Evolutionary conservation across 1,140 invertebrate species (phyloP), one percentile per base, ranked within the genome.

Genomic region (Pogonus chalceus): DNA sequence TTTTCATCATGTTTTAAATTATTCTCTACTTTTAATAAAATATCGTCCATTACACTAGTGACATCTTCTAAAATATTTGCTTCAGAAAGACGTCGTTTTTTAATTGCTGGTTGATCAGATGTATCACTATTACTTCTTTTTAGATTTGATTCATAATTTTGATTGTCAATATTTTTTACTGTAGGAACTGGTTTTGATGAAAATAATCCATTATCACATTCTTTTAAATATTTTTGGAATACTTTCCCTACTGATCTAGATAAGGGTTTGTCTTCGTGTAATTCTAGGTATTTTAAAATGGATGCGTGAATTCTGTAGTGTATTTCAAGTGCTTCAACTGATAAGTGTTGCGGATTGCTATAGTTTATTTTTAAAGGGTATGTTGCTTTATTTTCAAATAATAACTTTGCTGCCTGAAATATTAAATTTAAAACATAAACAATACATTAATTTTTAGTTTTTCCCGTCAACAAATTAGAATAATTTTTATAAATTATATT

Each of bases 241-340:
- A 65, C 60, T 39, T 63, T 60, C 2, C 67, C 68, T 7, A 69
- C 51, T 1, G 55, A 54, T 50, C 56, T 54, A 1, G 58, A 48
- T 18, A 69, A 65, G 9, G 58, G 52, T 64, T 78, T 76, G 35
- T 73, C 69, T 54, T 72, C 68, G 49, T 85, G 79, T 56, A 83
- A 79, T 62, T 92, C 83, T 24, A 95, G 71, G 67, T 84, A 87
- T 69, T 95, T 96, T 2, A 96, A 71, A 62, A 91, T 87, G 37
- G 84, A 84, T 0, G 88, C 84, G 68, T 96, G 89, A 37, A 91
- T 84, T 60, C 87, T 74, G 66, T 88, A 88, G 65, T 87, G 83
- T 4, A 88, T 79, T 72, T 96, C 93, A 18, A 96, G 70, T 0
- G 90, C 86, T 75, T 96, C 92, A n/a, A 96, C 81, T 2, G 90